Evolutionary conservation across 1,140 invertebrate genomes (phyloP), one percentile per base, ranked within the genome.

Genomic region (Hycleus cichorii): DNA sequence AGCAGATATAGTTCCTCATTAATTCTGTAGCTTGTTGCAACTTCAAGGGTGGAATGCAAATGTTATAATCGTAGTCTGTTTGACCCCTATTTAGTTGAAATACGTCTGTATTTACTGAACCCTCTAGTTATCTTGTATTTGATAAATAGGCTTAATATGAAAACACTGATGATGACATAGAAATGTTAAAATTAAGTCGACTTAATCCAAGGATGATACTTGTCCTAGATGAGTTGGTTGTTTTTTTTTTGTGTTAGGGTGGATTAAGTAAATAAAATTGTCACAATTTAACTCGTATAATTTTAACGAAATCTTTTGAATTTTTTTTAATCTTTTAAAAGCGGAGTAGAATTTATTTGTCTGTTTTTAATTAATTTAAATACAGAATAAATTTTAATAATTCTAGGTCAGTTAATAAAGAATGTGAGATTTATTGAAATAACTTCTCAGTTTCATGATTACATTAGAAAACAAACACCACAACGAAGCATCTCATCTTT

Each of bases 111-210:
- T 57, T 57, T 48, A 46, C 54, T 47, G 42, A 48, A 57, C 54
- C 54, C 54, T 57, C 46, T 38, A 57, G 46, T 57, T 57, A 57
- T 57, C 54, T 57, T 57, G 54, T 57, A 57, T 39, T 57, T 57
- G 54, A 57, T 57, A 57, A 57, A 57, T 57, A 57, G 54, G 54
- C 46, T 44, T 57, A 57, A 57, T 57, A 57, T 57, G 46, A 45
- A 57, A 57, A 57, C 54, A 18, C 47, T 46, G 46, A 38, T 40
- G 54, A 48, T 44, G 47, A 40, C 39, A 57, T 57, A 46, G 42
- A 32, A 40, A 39, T 27, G 11, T 25, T 40, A 43, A 57, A 57
- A 49, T 57, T 56, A 56, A 57, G 45, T 57, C 40, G 38, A 44
- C 27, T 32, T 18, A 40, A 27, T 25, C 25, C 18, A 39, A n/a